Conservation (phyloP, 1,140 invertebrate genomes). For the Holcopasites calliopsidis region DNA sequence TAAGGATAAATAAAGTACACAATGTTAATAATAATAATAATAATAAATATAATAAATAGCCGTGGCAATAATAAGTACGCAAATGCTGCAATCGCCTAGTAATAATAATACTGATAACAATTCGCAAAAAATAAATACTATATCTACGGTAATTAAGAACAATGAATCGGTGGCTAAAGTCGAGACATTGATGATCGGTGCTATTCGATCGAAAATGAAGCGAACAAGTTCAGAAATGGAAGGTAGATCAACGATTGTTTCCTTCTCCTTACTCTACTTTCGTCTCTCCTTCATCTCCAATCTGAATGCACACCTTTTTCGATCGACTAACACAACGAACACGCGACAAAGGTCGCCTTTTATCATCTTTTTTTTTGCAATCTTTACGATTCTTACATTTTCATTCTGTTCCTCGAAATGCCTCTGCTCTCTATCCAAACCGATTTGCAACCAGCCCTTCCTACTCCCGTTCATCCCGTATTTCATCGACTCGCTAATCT, state of each 20-base stretch:
- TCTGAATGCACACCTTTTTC: no score
- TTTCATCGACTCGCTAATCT: slow-evolving; percentile 25
- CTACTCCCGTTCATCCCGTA: background rate
- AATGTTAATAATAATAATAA: slow-evolving; percentile 55
- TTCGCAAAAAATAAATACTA: slow-evolving; percentile 16
- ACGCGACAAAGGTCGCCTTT: slow-evolving; percentile 16
- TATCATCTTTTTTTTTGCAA: no score
- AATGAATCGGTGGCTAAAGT: slow-evolving; percentile 12
- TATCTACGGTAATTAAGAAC: slow-evolving; percentile 1
- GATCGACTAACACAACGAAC: background rate
- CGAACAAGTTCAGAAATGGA: background rate
- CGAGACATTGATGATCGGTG: background rate
- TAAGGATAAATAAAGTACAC: slow-evolving; percentile 24
- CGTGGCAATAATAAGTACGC: slow-evolving; percentile 37
- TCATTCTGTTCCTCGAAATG: no score
- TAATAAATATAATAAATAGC: slow-evolving; percentile 61
- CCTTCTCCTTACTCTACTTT: background rate
- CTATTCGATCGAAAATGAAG: slow-evolving; percentile 3
- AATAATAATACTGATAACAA: slow-evolving; percentile 49
- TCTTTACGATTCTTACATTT: background rate
- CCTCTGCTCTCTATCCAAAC: slow-evolving; percentile 11
- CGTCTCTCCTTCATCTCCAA: no score
- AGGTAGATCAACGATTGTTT: background rate
- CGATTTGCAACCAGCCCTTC: background rate
- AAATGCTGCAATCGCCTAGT: slow-evolving; percentile 2